Evolutionary conservation across 2,797 vertebrate species (phyloP).

Genomic region (Mormyrus hasselquistii): DNA sequence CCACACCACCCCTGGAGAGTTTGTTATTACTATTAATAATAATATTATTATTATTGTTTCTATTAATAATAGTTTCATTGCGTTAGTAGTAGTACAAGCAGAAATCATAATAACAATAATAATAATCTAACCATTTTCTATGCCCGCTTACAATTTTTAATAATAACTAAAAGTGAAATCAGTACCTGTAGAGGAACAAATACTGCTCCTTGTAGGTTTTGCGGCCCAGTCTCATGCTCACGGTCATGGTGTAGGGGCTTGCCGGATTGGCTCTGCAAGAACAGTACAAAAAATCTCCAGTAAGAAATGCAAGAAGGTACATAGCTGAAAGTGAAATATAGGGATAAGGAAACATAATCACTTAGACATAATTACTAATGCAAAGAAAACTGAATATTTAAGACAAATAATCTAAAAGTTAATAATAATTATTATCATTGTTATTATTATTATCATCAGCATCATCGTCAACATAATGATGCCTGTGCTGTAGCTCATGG

Average conservation of each 20-base stretch:
- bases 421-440: neutral
- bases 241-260: constrained; percentile 50
- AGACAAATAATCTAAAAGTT: too few relatives aligned
- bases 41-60: neutral
- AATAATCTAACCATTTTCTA: neutral
- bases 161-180: neutral
- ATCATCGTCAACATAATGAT: too few relatives aligned
- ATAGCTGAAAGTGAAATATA: neutral
- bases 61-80: neutral
- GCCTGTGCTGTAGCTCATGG: neutral
- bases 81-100: too few relatives aligned
- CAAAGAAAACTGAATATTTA: neutral
- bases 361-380: neutral
- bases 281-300: neutral
- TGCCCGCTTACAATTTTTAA: neutral
- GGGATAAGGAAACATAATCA: too few relatives aligned
- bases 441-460: neutral
- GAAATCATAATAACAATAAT: neutral
- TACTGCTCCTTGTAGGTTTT: constrained; percentile 67
- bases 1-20: too few relatives aligned
- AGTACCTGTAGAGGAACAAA: constrained; percentile 68
- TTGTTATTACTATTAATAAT: too few relatives aligned
- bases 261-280: constrained; percentile 33
- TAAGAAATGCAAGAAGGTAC: neutral
- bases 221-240: constrained; percentile 60